phyloP scores from a whole-genome alignment of 2,113 vertebrate species.

The Callithrix jacchus region DNA sequence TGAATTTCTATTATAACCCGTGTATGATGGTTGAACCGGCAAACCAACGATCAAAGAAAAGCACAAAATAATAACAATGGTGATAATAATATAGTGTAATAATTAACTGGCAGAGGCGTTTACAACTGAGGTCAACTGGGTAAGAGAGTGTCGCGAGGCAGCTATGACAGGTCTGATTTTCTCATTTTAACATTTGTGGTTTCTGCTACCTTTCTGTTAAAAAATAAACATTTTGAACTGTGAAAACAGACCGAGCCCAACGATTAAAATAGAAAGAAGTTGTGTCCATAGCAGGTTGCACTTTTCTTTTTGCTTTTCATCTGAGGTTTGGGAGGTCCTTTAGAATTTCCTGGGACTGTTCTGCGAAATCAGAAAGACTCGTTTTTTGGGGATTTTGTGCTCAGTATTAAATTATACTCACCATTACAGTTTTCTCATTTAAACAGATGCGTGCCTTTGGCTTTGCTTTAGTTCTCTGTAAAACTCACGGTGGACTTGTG shows the following conservation, averaged over 20 bases:
- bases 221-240: not conserved
- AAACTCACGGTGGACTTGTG: not conserved
- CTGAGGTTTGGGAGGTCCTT: not conserved
- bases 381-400: not conserved
- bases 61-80: slow-evolving; percentile 52
- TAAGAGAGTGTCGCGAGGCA: not conserved
- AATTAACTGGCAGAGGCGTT: slow-evolving; percentile 56
- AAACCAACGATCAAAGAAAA: slow-evolving; percentile 63
- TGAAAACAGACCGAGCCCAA: not conserved
- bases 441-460: not conserved
- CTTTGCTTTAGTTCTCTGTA: not conserved
- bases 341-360: not conserved
- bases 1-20: slow-evolving; percentile 52
- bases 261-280: not conserved
- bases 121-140: not conserved
- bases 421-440: not conserved
- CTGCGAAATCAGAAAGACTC: not conserved
- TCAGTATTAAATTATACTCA: not conserved
- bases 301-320: slow-evolving; percentile 7
- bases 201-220: not conserved
- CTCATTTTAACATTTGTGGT: slow-evolving; percentile 18
- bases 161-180: slow-evolving; percentile 46
- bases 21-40: slow-evolving; percentile 21
- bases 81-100: slow-evolving; percentile 25
- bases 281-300: not conserved